Evolutionary conservation across 92 coral and sea anemone genomes (phyloP).

Genomic region (Zoanthus sansibaricus): DNA sequence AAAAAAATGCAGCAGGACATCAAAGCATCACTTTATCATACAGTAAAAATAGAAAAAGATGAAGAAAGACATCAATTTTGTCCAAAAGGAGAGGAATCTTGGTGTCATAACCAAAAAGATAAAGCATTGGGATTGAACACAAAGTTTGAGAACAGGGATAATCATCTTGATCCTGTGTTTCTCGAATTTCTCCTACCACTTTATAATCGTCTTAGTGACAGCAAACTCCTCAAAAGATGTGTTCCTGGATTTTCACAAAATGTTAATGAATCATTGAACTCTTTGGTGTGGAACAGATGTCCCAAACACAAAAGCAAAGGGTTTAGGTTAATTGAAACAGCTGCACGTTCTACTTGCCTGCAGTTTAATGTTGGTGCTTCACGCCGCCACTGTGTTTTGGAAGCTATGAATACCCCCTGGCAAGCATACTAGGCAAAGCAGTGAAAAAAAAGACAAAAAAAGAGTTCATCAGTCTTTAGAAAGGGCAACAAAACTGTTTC

Average conservation of each 20-base stretch:
- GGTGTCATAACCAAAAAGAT: constrained; percentile 14
- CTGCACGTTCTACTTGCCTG: constrained; percentile 8
- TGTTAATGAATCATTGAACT: not conserved
- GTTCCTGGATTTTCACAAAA: constrained; percentile 25
- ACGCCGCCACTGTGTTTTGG: not conserved
- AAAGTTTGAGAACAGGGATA: not conserved
- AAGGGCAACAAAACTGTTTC: constrained; percentile 27
- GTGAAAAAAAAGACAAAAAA: not conserved
- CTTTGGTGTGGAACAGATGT: not conserved
- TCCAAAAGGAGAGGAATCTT: not conserved
- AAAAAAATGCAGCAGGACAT: too few species aligned
- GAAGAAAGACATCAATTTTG: constrained; percentile 25
- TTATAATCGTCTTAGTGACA: constrained; percentile 7
- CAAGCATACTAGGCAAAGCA: too few species aligned
- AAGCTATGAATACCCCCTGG: too few species aligned
- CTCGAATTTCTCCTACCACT: constrained; percentile 3
- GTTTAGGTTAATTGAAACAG: not conserved
- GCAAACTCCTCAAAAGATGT: constrained; percentile 6
- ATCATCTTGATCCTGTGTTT: constrained; percentile 17
- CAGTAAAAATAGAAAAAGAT: too few species aligned
- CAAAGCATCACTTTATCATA: too few species aligned
- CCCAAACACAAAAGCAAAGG: constrained; percentile 32
- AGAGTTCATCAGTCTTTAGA: constrained; percentile 14
- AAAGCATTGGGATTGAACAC: not conserved
- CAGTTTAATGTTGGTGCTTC: constrained; percentile 21